These are phyloP conservation scores for Incurvaria masculella DNA, from an alignment of 2,888 invertebrate species.

Conservation along the genomic window DNA sequence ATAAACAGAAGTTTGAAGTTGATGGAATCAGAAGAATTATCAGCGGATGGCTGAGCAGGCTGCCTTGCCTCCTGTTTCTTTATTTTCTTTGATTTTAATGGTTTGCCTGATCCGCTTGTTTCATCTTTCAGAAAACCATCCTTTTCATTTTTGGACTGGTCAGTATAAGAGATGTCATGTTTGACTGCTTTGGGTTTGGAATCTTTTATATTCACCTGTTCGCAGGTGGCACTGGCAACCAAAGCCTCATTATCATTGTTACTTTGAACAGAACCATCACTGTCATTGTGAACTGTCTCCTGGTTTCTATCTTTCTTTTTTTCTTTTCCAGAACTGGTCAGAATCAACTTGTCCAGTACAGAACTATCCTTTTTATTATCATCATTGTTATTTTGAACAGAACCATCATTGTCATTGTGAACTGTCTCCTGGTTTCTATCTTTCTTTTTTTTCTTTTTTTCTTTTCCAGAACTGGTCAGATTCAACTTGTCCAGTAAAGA, in stretches of 20 bases:
- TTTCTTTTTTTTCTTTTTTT: background rate
- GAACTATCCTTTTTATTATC: too few relatives aligned
- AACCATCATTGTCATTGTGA: background rate
- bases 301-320: conserved; percentile 8
- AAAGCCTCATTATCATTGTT: too few relatives aligned
- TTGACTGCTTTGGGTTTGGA: too few relatives aligned
- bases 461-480: background rate
- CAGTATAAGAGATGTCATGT: too few relatives aligned
- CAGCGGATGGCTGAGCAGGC: conserved; percentile 16
- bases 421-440: background rate
- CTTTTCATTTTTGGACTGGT: conserved; percentile 9
- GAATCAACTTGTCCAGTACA: too few relatives aligned
- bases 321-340: conserved; percentile 12
- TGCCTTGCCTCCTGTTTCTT: conserved; percentile 11
- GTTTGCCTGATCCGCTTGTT: conserved; percentile 10
- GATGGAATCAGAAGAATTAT: conserved; percentile 33
- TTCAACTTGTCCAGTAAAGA: background rate
- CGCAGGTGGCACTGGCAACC: too few relatives aligned
- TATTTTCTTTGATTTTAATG: conserved; percentile 13
- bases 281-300: background rate
- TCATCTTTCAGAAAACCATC: conserved; percentile 2
- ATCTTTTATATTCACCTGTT: too few relatives aligned
- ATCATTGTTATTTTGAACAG: too few relatives aligned
- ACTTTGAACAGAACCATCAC: background rate
- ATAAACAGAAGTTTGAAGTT: conserved; percentile 38